A percentile compares a stretch with the other conserved stretches of the same genome.
These are phyloP conservation scores for Tenthredo livida DNA, from an alignment of 2,888 invertebrate species.

Conservation along the genomic window DNA sequence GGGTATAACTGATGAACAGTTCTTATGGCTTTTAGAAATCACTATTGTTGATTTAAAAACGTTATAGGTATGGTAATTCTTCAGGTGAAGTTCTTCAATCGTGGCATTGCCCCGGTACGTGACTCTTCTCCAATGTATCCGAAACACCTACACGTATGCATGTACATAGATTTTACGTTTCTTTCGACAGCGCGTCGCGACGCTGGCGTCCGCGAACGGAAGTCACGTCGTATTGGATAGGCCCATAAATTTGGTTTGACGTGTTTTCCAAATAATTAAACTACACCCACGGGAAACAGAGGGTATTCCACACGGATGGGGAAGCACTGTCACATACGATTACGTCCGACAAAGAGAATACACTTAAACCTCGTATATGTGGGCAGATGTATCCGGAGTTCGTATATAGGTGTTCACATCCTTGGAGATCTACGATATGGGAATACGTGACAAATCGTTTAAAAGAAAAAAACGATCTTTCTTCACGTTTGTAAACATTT, in stretches of 20 bases:
- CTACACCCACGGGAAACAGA: slow-evolving; percentile 5
- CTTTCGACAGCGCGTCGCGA: slow-evolving; percentile 8
- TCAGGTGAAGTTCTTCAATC: neutral
- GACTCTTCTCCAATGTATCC: neutral
- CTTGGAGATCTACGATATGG: neutral
- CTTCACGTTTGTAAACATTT: neutral
- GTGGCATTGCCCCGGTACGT: neutral
- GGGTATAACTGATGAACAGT: neutral
- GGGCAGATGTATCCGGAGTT: neutral
- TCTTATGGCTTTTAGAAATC: neutral
- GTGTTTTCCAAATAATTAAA: slow-evolving; percentile 45
- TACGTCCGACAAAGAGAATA: slow-evolving; percentile 2
- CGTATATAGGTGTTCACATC: neutral
- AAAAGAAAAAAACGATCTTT: neutral
- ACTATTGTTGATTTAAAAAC: neutral
- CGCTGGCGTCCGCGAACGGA: neutral
- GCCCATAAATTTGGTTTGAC: neutral
- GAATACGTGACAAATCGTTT: neutral
- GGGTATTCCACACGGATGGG: neutral
- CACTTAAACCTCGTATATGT: neutral
- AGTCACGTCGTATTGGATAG: slow-evolving; percentile 30
- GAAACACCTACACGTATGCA: too few relatives aligned
- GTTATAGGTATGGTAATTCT: too few relatives aligned
- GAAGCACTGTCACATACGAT: neutral
- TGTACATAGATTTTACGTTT: neutral